These are phyloP conservation scores for Labia minor DNA, from an alignment of 2,888 invertebrate genomes.

Conservation along the genomic window DNA sequence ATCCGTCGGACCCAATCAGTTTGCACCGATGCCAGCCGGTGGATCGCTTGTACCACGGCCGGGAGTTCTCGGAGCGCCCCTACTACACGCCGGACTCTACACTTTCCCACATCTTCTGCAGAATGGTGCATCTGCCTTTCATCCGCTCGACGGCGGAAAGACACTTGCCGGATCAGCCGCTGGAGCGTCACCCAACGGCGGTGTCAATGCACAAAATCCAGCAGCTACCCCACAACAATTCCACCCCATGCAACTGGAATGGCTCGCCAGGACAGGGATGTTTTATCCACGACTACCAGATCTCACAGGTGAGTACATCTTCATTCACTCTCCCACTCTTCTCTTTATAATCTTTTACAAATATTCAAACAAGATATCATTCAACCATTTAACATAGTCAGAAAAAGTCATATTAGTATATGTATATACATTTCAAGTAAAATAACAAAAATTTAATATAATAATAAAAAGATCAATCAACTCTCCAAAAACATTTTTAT, in stretches of 20 bases:
- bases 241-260: conserved; percentile 76
- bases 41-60: conserved; percentile 38
- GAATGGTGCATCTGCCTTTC: conserved; percentile 42
- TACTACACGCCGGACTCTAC: conserved; percentile 27
- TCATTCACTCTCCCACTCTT: neutral
- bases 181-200: conserved; percentile 28
- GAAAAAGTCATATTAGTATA: no score
- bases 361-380: no score
- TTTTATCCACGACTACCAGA: conserved; percentile 81
- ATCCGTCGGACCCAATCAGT: neutral
- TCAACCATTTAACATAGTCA: no score
- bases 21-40: conserved; percentile 19
- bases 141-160: conserved; percentile 41
- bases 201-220: conserved; percentile 33
- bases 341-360: no score
- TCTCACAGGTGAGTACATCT: conserved; percentile 55
- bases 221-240: conserved; percentile 40
- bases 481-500: no score
- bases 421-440: no score
- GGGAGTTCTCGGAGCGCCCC: conserved; percentile 45
- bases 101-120: conserved; percentile 26
- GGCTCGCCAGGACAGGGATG: conserved; percentile 86
- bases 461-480: no score
- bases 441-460: no score
- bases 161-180: conserved; percentile 31